phyloP scores from a whole-genome alignment of 2,113 vertebrate genomes.

The Clupea harengus region DNA sequence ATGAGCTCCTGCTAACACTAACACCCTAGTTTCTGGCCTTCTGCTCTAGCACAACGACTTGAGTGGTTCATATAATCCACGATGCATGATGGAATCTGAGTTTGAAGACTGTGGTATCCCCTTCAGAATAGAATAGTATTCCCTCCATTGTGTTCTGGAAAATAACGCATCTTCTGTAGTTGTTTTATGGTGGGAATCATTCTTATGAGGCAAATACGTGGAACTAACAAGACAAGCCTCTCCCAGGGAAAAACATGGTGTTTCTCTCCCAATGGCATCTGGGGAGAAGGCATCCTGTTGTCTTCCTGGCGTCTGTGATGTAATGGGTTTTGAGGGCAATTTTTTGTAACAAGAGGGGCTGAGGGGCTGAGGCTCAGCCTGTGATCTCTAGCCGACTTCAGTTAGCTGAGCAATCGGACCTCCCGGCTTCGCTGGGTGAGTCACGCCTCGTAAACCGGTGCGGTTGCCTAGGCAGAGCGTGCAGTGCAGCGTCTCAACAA shows the following conservation, averaged over 20 bases:
- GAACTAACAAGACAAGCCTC: background rate
- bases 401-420: slow-evolving; percentile 74
- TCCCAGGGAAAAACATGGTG: background rate
- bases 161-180: background rate
- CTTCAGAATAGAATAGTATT: background rate
- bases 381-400: slow-evolving; percentile 72
- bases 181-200: background rate
- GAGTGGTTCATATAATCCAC: background rate
- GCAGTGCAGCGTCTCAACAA: slow-evolving; percentile 60
- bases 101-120: background rate
- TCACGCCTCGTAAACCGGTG: slow-evolving; percentile 59
- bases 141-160: background rate
- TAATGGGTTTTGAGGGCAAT: background rate
- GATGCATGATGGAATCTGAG: background rate
- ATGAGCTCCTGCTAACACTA: background rate
- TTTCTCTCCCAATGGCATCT: background rate
- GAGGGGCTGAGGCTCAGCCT: slow-evolving; percentile 50
- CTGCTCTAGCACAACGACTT: background rate
- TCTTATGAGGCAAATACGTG: background rate
- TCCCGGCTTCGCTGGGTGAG: slow-evolving; percentile 62
- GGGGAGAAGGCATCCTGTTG: slow-evolving; percentile 1
- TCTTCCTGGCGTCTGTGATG: slow-evolving; percentile 9
- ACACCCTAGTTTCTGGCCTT: background rate
- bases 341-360: background rate
- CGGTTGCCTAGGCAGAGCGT: slow-evolving; percentile 66